Evolutionary conservation across 2,888 invertebrate genomes (phyloP), one percentile per base, ranked within the genome.

Genomic region (Augiades crinisus): DNA sequence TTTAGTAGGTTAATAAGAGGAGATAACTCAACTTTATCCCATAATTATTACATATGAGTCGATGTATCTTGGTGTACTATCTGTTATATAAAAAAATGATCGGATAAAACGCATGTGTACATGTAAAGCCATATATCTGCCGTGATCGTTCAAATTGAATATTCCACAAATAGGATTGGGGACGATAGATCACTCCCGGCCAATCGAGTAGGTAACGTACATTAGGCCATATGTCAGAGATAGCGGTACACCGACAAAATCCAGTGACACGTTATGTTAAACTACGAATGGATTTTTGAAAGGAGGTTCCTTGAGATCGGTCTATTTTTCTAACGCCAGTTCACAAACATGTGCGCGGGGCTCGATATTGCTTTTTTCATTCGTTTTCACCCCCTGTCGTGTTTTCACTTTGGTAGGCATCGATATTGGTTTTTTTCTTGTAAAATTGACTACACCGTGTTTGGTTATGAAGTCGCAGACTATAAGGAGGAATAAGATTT

Each of bases 361-460:
- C 65, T 72, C 78, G 75, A 78, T 85, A 85, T 85, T 85, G 81
- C 77, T 79, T 81, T 80, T 81, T 78, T 80, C 75, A 74, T 74
- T 74, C 75, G 72, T 74, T 80, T 76, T 74, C 73, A 68, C 68
- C 67, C 64, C 62, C 59, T 65, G 65, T 67, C 71, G 72, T 71
- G 72, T 78, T 76, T 75, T 80, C 73, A 66, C 71, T 74, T 77
- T 76, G 64, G 67, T 67, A 71, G 70, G 67, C 62, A 68, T 67
- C 69, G 74, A 77, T 78, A 80, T 80, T 80, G 77, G 70, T 50
- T 61, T 69, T 74, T 68, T 74, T 72, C 19, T 70, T 64, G 60
- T 65, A 62, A 51, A 51, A 51, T n/a, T 36, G 17, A 44, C 34
- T 34, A 51, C 43, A 40, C 47, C 7, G 12, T 38, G 22, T 30